Percentiles rank a stretch among this genome's conserved stretches.
These are phyloP conservation scores for Montipora cactus DNA, from an alignment of 64 coral and sea anemone genomes.

Conservation along the genomic window DNA sequence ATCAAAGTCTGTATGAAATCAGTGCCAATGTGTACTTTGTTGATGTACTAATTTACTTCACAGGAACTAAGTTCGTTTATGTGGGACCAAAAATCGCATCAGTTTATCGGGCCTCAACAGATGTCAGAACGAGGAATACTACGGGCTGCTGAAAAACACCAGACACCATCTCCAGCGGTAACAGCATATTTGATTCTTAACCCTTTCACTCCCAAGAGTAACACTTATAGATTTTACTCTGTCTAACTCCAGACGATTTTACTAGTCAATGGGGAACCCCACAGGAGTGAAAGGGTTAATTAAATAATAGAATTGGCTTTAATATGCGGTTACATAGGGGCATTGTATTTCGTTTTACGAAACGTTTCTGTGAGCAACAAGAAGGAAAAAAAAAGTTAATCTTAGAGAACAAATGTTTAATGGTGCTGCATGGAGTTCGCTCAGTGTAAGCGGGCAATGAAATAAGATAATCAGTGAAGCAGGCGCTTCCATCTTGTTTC, in stretches of 20 bases:
- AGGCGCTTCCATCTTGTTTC: no score
- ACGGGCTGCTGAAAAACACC: constrained; percentile 10
- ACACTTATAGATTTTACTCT: no score
- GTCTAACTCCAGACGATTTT: no score
- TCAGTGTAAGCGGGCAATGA: no score
- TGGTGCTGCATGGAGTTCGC: no score
- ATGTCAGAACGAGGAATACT: constrained; percentile 57
- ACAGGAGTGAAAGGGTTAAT: neutral
- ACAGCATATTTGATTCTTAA: neutral
- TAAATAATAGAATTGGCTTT: neutral
- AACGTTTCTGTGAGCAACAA: neutral
- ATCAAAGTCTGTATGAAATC: no score
- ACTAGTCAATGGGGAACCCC: no score
- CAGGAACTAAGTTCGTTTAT: constrained; percentile 83
- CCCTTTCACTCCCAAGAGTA: no score
- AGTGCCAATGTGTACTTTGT: neutral
- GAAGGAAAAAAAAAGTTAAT: neutral
- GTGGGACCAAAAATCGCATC: constrained; percentile 50
- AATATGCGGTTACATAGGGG: neutral
- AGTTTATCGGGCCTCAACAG: constrained; percentile 86
- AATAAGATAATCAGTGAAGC: no score
- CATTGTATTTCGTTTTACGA: neutral
- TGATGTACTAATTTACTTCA: neutral
- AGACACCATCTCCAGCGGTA: neutral
- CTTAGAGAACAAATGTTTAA: neutral